Base-by-base conservation (phyloP, 2,797 vertebrate genomes). In the Brachymystax lenok region DNA sequence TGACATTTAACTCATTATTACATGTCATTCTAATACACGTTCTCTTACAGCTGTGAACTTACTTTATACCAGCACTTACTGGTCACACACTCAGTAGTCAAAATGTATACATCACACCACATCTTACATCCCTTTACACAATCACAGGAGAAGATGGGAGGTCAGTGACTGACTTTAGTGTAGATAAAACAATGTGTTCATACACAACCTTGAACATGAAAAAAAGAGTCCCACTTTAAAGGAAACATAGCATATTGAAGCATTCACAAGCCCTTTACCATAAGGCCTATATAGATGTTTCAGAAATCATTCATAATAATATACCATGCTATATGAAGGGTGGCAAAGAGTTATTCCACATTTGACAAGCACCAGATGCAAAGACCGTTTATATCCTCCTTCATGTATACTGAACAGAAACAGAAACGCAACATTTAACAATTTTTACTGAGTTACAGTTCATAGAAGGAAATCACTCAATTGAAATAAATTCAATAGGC, bases 51-150 rank as follows among this genome's bases (percentile, higher is more conserved):
- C 28, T 68, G 66, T 68, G 66, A 30, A 10, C 59, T 63, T 21
- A 21, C 12, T 63, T 63, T 24, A 27, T 63, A 63, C 21, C 59
- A 13, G 51, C 78, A 83, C 78, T 28, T 70, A 80, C 82, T 56
- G 24, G 46, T 40, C 81, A 69, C 84, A 73, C 28, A 28, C 69
- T 78, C 73, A 56, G 84, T n/a, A 76, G 82, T 68, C 33, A 13
- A 50, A 84, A 72, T 70, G 77, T 79, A 73, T 66, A 88, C 80
- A 83, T 86, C 85, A 86, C 24, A 89, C 78, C 82, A 90, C 84
- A 63, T 63, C 59, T 88, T 84, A 88, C 83, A 87, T 85, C 87
- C 84, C 85, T 83, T 69, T 40, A n/a, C 82, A 89, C 82, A 87
- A 84, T 78, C 82, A 89, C 82, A 80, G 74, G 76, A 81, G 74